Percentiles rank a stretch among this genome's conserved stretches.
phyloP scores from a whole-genome alignment of 1,140 invertebrate genomes.

The Chlorops oryzae region DNA sequence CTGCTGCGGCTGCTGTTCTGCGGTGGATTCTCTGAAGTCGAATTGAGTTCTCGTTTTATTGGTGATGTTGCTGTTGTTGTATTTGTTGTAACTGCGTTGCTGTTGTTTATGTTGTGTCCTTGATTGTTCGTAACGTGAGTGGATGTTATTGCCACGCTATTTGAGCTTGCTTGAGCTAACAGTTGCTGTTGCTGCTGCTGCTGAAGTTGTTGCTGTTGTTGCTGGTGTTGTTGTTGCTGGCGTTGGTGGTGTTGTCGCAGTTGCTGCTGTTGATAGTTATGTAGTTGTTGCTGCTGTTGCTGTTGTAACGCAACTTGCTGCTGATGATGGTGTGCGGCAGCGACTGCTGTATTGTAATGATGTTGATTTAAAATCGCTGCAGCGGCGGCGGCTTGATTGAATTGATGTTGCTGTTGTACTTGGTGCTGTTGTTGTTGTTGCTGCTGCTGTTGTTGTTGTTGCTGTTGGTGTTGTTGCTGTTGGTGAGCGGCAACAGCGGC shows the following conservation, averaged over 20 bases:
- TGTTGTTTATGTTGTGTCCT: no score
- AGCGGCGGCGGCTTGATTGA: not conserved
- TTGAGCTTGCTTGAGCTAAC: no score
- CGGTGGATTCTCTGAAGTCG: no score
- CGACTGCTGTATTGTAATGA: constrained; percentile 4
- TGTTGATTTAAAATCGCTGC: no score
- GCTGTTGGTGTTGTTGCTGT: constrained; percentile 22
- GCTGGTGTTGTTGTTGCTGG: not conserved
- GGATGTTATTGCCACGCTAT: no score
- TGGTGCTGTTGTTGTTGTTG: constrained; percentile 26
- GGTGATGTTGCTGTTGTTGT: no score
- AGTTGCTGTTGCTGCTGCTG: not conserved
- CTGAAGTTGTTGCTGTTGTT: constrained; percentile 4
- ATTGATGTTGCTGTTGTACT: constrained; percentile 17
- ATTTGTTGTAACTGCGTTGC: no score
- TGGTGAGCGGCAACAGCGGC: constrained; percentile 16
- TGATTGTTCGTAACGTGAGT: no score
- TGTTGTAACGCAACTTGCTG: no score
- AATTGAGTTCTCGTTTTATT: no score
- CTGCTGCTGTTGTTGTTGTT: constrained; percentile 11
- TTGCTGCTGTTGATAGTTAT: constrained; percentile 3
- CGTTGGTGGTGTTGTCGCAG: not conserved
- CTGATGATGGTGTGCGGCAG: constrained; percentile 7
- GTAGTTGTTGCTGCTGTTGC: constrained; percentile 13
- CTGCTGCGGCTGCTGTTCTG: constrained; percentile 20